Evolutionary conservation across 1,140 invertebrate genomes (phyloP), one percentile per base, ranked within the genome.

Genomic region (Tribolium castaneum): DNA sequence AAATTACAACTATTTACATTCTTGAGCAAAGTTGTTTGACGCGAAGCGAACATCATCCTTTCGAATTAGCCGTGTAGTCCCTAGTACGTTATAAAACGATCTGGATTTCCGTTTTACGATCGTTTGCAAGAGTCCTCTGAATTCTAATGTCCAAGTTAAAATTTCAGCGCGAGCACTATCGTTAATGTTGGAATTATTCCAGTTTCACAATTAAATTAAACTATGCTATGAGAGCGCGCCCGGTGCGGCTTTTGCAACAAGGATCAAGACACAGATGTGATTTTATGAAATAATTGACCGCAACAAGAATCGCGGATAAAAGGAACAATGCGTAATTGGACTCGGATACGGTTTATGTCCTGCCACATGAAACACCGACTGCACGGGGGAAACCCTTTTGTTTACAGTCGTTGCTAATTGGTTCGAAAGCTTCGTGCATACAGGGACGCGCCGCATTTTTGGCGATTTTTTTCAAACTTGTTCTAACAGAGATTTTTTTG

Each of bases 81-180:
- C 73, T 30, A 45, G 66, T 62, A 73, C 62, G 74, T 76, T 76
- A 71, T 79, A 79, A 79, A 79, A 70, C 78, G 74, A 79, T 79
- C 75, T 70, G 73, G 75, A 79, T 76, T 79, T 71, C 62, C 59
- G 78, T 76, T 75, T 79, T 79, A 79, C 74, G 74, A 73, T 72
- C 73, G 59, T 52, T 54, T 50, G 35, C 35, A 76, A 25, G 51
- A 76, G 62, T 79, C 78, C 66, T 72, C 72, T 76, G 78, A 76
- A 79, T 76, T 66, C 78, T 76, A 79, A 79, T 79, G 74, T 75
- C 52, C 74, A 73, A 79, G 70, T 79, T 79, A 76, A 79, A 79
- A 76, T 79, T 79, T 75, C 78, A 76, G 16, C 34, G 49, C 34
- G 74, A 66, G 45, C 75, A 76, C 74, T 79, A 77, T 76, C 54